Conservation (phyloP, 2,113 vertebrate genomes). For the Tyto alba region DNA sequence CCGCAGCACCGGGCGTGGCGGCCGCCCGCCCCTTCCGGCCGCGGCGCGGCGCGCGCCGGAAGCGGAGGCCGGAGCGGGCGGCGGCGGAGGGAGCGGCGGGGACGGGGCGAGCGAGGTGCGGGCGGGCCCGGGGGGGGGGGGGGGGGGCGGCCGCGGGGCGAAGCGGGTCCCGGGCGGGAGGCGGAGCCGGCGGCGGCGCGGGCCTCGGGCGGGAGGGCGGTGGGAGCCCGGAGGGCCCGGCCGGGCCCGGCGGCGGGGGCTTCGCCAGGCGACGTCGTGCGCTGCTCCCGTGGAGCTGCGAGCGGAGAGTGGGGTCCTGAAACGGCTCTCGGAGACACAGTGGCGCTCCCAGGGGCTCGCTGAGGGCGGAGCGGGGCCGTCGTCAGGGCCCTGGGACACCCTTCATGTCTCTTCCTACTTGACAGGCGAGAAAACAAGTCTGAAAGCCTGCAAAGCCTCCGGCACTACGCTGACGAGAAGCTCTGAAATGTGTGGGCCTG, state of each 20-base stretch:
- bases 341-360: neutral
- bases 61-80: neutral
- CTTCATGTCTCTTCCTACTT: accelerated
- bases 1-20: neutral
- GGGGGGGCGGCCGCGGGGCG: neutral
- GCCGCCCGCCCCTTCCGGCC: accelerated
- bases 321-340: accelerated
- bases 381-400: accelerated
- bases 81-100: neutral
- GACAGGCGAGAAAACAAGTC: no score
- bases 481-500: accelerated
- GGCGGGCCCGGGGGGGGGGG: no score
- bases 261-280: neutral
- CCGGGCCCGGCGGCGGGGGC: neutral
- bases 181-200: neutral
- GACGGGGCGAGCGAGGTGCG: neutral
- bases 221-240: neutral
- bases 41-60: neutral
- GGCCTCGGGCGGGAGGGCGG: no score
- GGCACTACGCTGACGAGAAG: accelerated
- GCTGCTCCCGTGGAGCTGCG: accelerated
- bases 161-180: neutral
- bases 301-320: neutral
- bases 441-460: no score
- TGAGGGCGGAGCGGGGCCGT: no score